Conservation (phyloP, 2,113 vertebrate species). For the Globicephala melas region DNA sequence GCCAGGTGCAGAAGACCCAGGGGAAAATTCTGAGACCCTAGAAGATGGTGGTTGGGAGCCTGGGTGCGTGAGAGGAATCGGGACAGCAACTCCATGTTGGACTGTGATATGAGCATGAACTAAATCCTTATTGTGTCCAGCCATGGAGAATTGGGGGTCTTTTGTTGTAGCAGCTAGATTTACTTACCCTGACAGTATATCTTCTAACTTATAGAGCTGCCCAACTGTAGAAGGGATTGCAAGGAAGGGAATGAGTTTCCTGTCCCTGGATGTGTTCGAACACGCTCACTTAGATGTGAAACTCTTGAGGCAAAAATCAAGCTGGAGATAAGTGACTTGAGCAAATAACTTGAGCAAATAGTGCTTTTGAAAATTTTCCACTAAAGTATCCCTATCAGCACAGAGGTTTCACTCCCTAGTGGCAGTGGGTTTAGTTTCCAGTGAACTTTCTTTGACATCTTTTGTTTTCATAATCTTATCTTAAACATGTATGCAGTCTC, state of each 20-base stretch:
- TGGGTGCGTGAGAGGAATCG: background rate
- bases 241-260: background rate
- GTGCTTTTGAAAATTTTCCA: background rate
- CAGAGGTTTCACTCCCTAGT: background rate
- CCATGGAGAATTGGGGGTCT: background rate
- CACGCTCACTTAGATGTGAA: background rate
- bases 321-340: background rate
- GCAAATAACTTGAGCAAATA: background rate
- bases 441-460: background rate
- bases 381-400: background rate
- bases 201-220: background rate
- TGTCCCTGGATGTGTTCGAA: background rate
- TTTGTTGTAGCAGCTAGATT: background rate
- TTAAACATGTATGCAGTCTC: constrained; percentile 21
- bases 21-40: background rate
- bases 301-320: constrained; percentile 15
- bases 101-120: background rate
- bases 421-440: background rate
- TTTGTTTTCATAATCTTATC: constrained; percentile 6
- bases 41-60: background rate
- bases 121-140: background rate
- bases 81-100: background rate
- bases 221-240: background rate
- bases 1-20: background rate
- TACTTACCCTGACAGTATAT: background rate